Conservation (phyloP, 2,797 vertebrate species). For the Mus caroli region DNA sequence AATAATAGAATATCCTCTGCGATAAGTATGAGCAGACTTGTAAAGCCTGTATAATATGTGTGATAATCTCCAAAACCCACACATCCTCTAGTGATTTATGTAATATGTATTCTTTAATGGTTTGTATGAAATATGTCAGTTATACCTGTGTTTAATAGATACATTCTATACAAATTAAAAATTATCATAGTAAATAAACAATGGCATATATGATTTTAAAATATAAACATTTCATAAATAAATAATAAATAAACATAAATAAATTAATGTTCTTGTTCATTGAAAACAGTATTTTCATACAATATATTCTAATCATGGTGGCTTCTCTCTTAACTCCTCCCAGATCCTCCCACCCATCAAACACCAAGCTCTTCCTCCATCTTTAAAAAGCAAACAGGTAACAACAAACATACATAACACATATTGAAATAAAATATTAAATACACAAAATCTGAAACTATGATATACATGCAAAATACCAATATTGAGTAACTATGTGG, state of each 20-base stretch:
- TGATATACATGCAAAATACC: background rate
- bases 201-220: background rate
- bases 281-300: background rate
- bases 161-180: constrained; percentile 38
- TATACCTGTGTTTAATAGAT: constrained; percentile 36
- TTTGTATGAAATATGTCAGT: background rate
- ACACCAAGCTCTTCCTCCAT: background rate
- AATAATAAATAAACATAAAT: constrained; percentile 28
- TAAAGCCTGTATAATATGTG: background rate
- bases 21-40: background rate
- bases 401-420: background rate
- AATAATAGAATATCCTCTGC: background rate
- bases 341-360: background rate
- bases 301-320: background rate
- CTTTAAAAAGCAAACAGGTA: background rate
- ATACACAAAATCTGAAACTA: background rate
- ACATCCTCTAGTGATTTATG: background rate
- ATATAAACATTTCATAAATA: background rate
- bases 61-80: background rate
- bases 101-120: too few relatives aligned
- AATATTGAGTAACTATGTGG: background rate
- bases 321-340: background rate
- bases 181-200: background rate
- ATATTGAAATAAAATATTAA: background rate
- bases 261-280: background rate